Percentiles rank a stretch among this genome's conserved stretches.
phyloP scores from a whole-genome alignment of 2,888 invertebrate genomes.

The Baronia brevicornis region DNA sequence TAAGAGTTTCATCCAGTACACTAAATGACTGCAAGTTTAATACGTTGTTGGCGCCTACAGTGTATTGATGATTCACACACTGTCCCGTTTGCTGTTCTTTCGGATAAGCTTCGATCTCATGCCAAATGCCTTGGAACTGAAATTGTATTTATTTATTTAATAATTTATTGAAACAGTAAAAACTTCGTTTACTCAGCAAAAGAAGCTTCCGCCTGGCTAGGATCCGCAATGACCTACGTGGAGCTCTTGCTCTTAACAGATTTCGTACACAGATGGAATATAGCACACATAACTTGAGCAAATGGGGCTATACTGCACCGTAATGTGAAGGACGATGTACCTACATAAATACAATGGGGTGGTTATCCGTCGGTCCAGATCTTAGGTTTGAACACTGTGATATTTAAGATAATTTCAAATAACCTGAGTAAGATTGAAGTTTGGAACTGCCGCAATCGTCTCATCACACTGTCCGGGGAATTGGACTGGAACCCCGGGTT shows the following conservation, averaged over 20 bases:
- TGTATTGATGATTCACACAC: slow-evolving; percentile 41
- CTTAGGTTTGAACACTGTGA: not conserved
- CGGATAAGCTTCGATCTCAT: slow-evolving; percentile 42
- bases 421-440: slow-evolving; percentile 36
- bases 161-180: too few species aligned
- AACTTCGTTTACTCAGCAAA: too few species aligned
- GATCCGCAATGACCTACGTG: too few species aligned
- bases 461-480: slow-evolving; percentile 50
- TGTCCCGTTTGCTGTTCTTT: slow-evolving; percentile 39
- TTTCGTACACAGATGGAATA: too few species aligned
- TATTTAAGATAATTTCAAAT: slow-evolving; percentile 13
- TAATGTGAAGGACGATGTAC: too few species aligned
- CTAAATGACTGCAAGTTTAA: slow-evolving; percentile 33
- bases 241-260: too few species aligned
- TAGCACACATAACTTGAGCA: too few species aligned
- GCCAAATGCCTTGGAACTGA: slow-evolving; percentile 42
- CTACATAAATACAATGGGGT: too few species aligned
- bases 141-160: slow-evolving; percentile 18
- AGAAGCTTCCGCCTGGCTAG: too few species aligned
- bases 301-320: too few species aligned
- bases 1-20: slow-evolving; percentile 32
- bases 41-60: slow-evolving; percentile 19
- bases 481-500: slow-evolving; percentile 35
- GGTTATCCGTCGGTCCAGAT: too few species aligned
- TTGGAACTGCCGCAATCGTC: slow-evolving; percentile 32